Percentiles rank a stretch among this genome's conserved stretches.
These are phyloP conservation scores for Ophion ellenae DNA, from an alignment of 2,888 invertebrate genomes.

Conservation along the genomic window DNA sequence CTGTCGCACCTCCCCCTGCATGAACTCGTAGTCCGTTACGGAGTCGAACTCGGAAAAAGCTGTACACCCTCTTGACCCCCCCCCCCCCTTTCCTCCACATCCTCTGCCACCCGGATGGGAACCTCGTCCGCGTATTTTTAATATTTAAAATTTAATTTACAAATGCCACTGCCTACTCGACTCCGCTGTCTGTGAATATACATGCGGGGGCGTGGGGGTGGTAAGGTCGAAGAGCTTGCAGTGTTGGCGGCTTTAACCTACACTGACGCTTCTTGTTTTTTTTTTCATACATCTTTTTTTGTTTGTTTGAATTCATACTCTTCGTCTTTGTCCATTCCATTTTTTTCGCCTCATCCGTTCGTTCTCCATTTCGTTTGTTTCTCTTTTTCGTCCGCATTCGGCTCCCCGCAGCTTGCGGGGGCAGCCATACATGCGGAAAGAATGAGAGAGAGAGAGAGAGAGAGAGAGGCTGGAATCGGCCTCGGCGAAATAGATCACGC, in stretches of 20 bases:
- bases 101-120: constrained; percentile 37
- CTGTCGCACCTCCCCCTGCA: constrained; percentile 25
- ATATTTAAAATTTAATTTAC: constrained; percentile 84
- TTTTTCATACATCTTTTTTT: constrained; percentile 41
- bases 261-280: constrained; percentile 51
- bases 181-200: constrained; percentile 68
- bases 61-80: constrained; percentile 45
- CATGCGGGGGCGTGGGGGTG: constrained; percentile 16
- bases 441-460: constrained; percentile 38
- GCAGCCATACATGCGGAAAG: background rate
- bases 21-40: constrained; percentile 48
- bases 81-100: background rate
- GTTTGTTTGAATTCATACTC: constrained; percentile 46
- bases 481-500: constrained; percentile 63
- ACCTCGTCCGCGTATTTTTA: constrained; percentile 80
- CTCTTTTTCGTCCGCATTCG: constrained; percentile 52
- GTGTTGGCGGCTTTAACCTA: constrained; percentile 47
- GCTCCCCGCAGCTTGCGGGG: constrained; percentile 14
- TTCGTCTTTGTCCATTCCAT: constrained; percentile 46
- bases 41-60: constrained; percentile 59
- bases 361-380: constrained; percentile 33
- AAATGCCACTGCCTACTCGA: constrained; percentile 79
- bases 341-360: constrained; percentile 21
- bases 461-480: constrained; percentile 32
- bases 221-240: constrained; percentile 40